Conservation (phyloP, 2,888 invertebrate species). For the Sarcophaga rosellei region DNA sequence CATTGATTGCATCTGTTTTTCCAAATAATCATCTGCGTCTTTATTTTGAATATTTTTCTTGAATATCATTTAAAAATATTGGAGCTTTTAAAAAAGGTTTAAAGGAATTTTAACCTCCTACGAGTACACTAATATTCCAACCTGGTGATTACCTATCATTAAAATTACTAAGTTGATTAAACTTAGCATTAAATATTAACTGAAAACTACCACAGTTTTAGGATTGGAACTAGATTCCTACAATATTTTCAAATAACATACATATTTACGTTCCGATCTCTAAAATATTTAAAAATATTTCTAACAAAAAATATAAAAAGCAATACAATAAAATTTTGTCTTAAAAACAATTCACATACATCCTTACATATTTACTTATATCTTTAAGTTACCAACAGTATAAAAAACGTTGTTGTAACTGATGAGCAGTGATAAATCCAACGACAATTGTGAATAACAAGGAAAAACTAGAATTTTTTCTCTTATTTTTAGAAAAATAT, state of each 20-base stretch:
- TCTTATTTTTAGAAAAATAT: not conserved
- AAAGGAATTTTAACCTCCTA: no score
- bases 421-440: conserved; percentile 27
- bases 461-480: not conserved
- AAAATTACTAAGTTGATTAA: not conserved
- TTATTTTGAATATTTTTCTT: no score
- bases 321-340: not conserved
- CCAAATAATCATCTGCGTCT: no score
- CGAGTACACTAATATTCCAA: not conserved
- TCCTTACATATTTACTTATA: not conserved
- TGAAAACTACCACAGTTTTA: no score
- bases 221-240: no score
- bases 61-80: no score
- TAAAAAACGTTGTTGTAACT: not conserved
- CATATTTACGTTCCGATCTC: not conserved
- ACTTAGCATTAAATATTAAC: no score
- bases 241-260: no score
- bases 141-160: not conserved
- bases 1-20: no score
- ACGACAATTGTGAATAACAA: conserved; percentile 31
- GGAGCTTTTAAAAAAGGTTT: no score
- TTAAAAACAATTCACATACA: not conserved
- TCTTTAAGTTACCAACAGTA: not conserved
- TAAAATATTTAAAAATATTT: not conserved
- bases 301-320: not conserved